A percentile compares a stretch with the other conserved stretches of the same genome.
Evolutionary conservation across 1,140 invertebrate species (phyloP).

Genomic region (Leptonema lineaticorne): DNA sequence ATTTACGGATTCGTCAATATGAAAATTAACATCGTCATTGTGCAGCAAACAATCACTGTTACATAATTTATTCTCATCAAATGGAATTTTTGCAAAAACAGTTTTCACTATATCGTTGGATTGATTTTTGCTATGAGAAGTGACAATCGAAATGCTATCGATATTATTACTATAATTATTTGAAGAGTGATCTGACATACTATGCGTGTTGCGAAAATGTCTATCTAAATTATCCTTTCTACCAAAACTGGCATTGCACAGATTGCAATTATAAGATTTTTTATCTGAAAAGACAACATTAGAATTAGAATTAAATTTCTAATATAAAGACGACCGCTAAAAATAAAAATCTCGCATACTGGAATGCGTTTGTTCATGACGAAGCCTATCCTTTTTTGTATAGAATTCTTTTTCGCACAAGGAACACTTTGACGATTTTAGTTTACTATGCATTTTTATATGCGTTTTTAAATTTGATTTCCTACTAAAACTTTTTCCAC

Average conservation of each 20-base stretch:
- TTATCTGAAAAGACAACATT: not conserved
- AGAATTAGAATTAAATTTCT: not conserved
- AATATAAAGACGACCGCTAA: not conserved
- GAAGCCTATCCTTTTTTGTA: not conserved
- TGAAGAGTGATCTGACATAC: not conserved
- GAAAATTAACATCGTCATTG: too few species aligned
- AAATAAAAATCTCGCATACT: not conserved
- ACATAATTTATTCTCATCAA: not conserved
- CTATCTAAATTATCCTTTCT: constrained; percentile 4
- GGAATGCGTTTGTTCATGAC: not conserved
- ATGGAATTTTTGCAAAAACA: not conserved
- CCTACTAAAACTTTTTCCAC: not conserved
- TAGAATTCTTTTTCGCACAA: not conserved
- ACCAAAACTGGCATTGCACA: not conserved
- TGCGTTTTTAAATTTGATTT: constrained; percentile 1
- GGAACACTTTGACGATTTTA: not conserved
- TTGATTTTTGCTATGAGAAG: not conserved
- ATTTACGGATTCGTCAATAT: too few species aligned
- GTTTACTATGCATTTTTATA: not conserved
- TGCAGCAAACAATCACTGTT: constrained; percentile 1
- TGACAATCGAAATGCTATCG: not conserved
- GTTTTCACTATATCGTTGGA: not conserved
- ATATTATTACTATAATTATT: not conserved
- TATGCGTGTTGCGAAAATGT: not conserved
- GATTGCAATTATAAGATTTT: not conserved